A percentile compares a stretch with the other conserved stretches of the same genome.
phyloP scores from a whole-genome alignment of 1,140 invertebrate genomes.

The Drosophila pectinifera region DNA sequence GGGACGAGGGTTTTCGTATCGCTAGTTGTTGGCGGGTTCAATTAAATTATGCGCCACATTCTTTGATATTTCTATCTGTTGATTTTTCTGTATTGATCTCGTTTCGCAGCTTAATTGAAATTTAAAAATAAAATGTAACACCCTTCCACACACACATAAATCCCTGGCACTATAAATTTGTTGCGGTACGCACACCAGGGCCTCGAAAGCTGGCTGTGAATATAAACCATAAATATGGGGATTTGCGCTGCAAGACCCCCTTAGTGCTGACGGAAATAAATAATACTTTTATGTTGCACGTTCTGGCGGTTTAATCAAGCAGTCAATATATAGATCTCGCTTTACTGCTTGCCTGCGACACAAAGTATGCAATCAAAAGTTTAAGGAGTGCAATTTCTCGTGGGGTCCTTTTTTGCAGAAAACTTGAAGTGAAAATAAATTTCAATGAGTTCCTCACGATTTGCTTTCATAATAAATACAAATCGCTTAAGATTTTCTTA shows the following conservation, averaged over 20 bases:
- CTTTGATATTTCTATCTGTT: constrained; percentile 37
- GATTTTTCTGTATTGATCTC: constrained; percentile 25
- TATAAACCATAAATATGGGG: constrained; percentile 17
- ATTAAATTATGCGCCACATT: constrained; percentile 31
- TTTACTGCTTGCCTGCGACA: constrained; percentile 8
- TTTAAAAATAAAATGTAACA: constrained; percentile 15
- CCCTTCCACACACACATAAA: constrained; percentile 3
- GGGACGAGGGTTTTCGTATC: constrained; percentile 5
- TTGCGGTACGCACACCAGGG: background rate
- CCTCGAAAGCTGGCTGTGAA: background rate
- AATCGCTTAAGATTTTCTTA: background rate
- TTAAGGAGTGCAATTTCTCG: constrained; percentile 20
- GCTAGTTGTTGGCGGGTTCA: constrained; percentile 18
- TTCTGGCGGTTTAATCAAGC: constrained; percentile 14
- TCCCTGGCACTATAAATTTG: background rate
- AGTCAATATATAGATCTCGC: constrained; percentile 21
- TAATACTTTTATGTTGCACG: constrained; percentile 19
- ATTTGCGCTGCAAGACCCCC: constrained; percentile 2
- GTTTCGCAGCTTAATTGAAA: constrained; percentile 3
- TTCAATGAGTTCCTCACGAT: background rate
- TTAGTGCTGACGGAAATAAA: constrained; percentile 22
- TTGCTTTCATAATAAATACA: background rate
- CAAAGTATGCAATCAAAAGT: constrained; percentile 47
- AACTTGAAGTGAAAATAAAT: constrained; percentile 1
- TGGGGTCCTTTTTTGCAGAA: constrained; percentile 1